Percentiles rank a stretch among this genome's conserved stretches.
Conservation (phyloP, 2,113 vertebrate species). For the Albula glossodonta region DNA sequence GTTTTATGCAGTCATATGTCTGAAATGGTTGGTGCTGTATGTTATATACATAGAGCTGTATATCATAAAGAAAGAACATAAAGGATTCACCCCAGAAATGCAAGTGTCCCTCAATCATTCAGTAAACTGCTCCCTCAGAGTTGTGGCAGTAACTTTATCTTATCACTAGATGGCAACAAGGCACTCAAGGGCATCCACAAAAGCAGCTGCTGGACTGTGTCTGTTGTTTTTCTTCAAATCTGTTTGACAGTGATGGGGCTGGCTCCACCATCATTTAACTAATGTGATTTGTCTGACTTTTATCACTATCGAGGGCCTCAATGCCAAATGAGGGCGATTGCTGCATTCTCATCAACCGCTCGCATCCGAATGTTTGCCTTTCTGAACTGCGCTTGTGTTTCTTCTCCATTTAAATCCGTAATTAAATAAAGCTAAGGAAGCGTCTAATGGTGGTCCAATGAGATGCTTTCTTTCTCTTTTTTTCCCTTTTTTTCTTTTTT, state of each 20-base stretch:
- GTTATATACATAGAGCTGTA: no score
- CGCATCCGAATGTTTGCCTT: not conserved
- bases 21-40: no score
- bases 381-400: not conserved
- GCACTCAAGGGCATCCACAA: not conserved
- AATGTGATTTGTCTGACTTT: not conserved
- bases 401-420: conserved; percentile 4
- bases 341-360: not conserved
- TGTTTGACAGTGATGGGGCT: not conserved
- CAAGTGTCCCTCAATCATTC: not conserved
- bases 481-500: conserved; percentile 51
- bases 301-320: not conserved
- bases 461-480: conserved; percentile 37
- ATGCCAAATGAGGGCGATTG: not conserved
- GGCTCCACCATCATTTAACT: not conserved
- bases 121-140: not conserved
- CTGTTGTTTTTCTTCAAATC: not conserved
- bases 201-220: no score
- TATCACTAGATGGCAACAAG: not conserved
- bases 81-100: no score
- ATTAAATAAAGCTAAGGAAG: conserved; percentile 47
- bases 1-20: not conserved
- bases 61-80: not conserved
- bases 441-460: conserved; percentile 61
- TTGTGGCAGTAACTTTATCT: not conserved